These are phyloP conservation scores for Bradypus variegatus DNA, from an alignment of 2,797 vertebrate species.

Conservation along the genomic window DNA sequence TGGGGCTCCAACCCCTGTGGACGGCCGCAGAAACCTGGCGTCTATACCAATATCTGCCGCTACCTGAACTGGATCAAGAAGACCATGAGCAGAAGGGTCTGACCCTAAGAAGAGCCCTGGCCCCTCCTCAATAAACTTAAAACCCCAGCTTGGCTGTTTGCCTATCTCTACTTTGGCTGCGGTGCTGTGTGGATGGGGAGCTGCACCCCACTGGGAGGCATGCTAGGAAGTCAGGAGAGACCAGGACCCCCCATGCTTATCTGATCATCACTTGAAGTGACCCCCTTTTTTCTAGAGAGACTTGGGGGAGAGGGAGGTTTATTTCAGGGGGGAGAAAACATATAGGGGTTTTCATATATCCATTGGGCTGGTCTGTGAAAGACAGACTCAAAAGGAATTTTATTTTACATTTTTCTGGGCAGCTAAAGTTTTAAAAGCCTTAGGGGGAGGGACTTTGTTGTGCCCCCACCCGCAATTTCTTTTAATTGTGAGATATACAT, in stretches of 20 bases:
- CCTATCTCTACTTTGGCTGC: background rate
- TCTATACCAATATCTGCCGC: conserved; percentile 62
- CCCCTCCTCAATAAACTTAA: conserved; percentile 40
- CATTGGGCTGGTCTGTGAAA: background rate
- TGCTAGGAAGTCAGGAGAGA: background rate
- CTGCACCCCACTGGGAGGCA: background rate
- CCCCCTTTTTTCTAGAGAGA: background rate
- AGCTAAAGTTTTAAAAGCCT: background rate
- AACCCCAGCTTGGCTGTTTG: background rate
- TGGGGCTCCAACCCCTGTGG: conserved; percentile 68
- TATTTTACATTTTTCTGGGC: background rate
- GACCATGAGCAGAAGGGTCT: conserved; percentile 8
- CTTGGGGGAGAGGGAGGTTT: background rate
- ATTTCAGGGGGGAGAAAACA: background rate
- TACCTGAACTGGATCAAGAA: conserved; percentile 63
- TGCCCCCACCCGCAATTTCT: background rate
- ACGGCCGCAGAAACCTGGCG: conserved; percentile 52
- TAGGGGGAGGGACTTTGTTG: no score
- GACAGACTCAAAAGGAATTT: background rate
- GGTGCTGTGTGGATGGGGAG: background rate
- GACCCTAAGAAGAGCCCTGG: background rate
- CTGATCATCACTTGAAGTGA: background rate
- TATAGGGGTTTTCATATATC: background rate
- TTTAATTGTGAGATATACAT: background rate
- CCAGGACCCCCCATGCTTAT: background rate